phyloP scores from a whole-genome alignment of 2,113 vertebrate genomes.

The Aptenodytes forsteri region DNA sequence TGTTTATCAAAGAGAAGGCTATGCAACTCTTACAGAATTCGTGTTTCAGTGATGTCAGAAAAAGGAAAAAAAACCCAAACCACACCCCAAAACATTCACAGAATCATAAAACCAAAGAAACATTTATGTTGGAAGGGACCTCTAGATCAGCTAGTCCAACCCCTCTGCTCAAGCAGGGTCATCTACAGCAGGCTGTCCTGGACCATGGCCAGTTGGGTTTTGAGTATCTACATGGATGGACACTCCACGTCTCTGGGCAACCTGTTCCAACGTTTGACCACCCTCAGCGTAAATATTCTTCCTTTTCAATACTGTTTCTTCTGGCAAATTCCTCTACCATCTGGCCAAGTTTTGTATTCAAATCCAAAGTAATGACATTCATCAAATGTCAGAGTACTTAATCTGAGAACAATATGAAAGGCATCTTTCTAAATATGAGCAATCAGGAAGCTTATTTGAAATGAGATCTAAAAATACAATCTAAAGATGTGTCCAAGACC shows the following conservation, averaged over 20 bases:
- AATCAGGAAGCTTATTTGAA: constrained; percentile 21
- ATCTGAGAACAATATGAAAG: constrained; percentile 41
- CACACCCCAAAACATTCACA: background rate
- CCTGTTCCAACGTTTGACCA: background rate
- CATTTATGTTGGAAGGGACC: background rate
- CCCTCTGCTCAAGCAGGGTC: background rate
- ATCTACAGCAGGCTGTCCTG: background rate
- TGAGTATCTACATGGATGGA: background rate
- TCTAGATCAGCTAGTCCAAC: background rate
- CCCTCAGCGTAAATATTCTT: background rate
- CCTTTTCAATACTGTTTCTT: constrained; percentile 63
- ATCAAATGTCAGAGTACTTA: constrained; percentile 47
- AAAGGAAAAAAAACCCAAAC: background rate
- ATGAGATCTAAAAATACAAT: background rate
- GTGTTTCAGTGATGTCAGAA: background rate
- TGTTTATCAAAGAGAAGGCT: constrained; percentile 18
- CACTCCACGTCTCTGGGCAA: background rate
- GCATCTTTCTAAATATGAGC: constrained; percentile 21
- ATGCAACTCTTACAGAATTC: background rate
- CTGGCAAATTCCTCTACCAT: constrained; percentile 57
- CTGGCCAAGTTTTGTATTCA: constrained; percentile 66
- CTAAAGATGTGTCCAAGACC: background rate
- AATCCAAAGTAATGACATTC: constrained; percentile 56
- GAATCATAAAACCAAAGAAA: background rate
- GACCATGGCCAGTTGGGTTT: background rate